phyloP scores from a whole-genome alignment of 2,797 vertebrate genomes.

The Sphenodon punctatus region DNA sequence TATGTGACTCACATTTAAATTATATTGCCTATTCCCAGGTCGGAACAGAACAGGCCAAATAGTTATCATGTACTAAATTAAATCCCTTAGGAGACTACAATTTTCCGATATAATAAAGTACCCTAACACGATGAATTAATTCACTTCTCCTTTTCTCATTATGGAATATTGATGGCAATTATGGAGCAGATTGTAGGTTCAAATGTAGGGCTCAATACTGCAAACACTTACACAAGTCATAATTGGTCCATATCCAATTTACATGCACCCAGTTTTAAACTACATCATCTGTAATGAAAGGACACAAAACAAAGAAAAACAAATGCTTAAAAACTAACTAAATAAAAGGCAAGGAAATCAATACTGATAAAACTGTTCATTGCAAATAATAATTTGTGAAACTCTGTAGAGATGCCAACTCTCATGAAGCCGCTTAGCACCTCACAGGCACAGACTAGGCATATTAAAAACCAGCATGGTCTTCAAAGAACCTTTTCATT shows the following conservation, averaged over 20 bases:
- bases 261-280: background rate
- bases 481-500: background rate
- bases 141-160: slow-evolving; percentile 10
- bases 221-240: background rate
- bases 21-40: background rate
- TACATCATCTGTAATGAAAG: background rate
- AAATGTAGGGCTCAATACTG: background rate
- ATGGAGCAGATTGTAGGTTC: background rate
- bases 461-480: background rate
- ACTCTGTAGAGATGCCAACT: background rate
- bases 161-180: slow-evolving; percentile 2
- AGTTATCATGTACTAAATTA: background rate
- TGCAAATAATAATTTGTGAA: background rate
- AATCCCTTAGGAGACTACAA: background rate
- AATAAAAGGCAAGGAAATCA: no score
- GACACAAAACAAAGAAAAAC: no score
- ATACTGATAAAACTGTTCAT: no score
- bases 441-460: background rate
- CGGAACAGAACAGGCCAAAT: background rate
- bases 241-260: background rate
- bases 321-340: no score
- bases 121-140: slow-evolving; percentile 9
- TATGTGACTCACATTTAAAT: background rate
- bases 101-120: slow-evolving; percentile 22
- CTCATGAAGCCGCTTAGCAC: background rate